phyloP scores from a whole-genome alignment of 1,140 invertebrate species.

The Capitella teleta region DNA sequence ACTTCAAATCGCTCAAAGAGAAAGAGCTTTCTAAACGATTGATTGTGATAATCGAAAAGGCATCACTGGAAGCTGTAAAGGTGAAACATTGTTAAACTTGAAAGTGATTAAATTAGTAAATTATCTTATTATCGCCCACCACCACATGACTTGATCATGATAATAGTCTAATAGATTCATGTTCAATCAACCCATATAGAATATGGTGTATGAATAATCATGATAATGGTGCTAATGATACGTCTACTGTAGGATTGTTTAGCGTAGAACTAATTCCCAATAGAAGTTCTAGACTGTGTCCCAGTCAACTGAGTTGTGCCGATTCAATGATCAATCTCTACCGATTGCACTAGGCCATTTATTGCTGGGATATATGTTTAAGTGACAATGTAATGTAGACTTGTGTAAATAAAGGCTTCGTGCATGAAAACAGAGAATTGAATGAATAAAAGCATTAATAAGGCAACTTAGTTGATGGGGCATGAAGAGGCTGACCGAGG shows the following conservation, averaged over 20 bases:
- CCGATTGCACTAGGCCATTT: too few relatives aligned
- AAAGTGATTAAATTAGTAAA: conserved; percentile 3
- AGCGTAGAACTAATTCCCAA: background rate
- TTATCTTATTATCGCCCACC: conserved; percentile 7
- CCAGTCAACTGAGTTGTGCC: background rate
- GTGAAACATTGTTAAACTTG: conserved; percentile 45
- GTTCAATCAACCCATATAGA: background rate
- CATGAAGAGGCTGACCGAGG: background rate
- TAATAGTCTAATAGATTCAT: background rate
- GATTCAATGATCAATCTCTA: background rate
- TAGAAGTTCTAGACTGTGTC: background rate
- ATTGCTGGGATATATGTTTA: too few relatives aligned
- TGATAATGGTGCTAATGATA: background rate
- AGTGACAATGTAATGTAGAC: too few relatives aligned
- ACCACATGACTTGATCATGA: background rate
- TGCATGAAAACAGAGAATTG: too few relatives aligned
- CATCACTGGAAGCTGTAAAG: conserved; percentile 90
- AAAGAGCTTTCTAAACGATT: conserved; percentile 78
- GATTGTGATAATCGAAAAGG: conserved; percentile 85
- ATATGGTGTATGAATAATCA: background rate
- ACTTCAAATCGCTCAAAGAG: background rate
- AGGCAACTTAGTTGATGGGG: too few relatives aligned
- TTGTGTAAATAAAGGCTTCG: too few relatives aligned
- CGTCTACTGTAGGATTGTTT: too few relatives aligned
- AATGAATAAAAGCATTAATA: too few relatives aligned